These are phyloP conservation scores for Ameiurus melas DNA, from an alignment of 2,113 vertebrate species.

Conservation along the genomic window DNA sequence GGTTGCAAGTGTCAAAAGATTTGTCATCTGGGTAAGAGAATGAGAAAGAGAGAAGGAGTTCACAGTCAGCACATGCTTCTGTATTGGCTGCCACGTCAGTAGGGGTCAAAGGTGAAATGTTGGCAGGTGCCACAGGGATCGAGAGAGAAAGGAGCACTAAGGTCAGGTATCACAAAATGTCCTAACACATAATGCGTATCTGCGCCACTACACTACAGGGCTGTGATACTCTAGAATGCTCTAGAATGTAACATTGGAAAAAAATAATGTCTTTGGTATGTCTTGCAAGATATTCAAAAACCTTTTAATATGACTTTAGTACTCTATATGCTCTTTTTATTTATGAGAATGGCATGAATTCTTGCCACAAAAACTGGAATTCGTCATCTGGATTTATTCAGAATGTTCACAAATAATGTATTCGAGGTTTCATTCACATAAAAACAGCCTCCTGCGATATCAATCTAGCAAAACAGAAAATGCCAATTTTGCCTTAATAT, in stretches of 20 bases:
- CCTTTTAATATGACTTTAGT: background rate
- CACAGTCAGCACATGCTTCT: slow-evolving; percentile 59
- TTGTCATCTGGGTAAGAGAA: slow-evolving; percentile 37
- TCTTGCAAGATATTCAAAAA: background rate
- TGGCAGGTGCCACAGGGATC: slow-evolving; percentile 69
- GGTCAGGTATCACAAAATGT: slow-evolving; percentile 50
- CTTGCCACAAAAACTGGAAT: too few species aligned
- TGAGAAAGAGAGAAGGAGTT: slow-evolving; percentile 47
- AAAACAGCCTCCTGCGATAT: background rate
- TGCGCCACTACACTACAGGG: background rate
- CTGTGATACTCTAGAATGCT: background rate
- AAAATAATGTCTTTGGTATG: background rate
- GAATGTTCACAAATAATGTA: background rate
- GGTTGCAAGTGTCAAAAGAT: slow-evolving; percentile 22
- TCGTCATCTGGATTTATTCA: background rate
- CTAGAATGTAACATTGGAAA: background rate
- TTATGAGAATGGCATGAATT: background rate
- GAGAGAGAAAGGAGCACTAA: slow-evolving; percentile 45
- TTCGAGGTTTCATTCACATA: background rate
- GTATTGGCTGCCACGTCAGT: slow-evolving; percentile 46
- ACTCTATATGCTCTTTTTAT: background rate
- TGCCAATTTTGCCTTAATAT: background rate
- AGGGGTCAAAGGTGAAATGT: slow-evolving; percentile 67
- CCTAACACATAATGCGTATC: background rate
- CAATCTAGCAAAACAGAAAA: background rate